Conservation (phyloP, 2,113 vertebrate species). For the Hippocampus mohnikei region DNA sequence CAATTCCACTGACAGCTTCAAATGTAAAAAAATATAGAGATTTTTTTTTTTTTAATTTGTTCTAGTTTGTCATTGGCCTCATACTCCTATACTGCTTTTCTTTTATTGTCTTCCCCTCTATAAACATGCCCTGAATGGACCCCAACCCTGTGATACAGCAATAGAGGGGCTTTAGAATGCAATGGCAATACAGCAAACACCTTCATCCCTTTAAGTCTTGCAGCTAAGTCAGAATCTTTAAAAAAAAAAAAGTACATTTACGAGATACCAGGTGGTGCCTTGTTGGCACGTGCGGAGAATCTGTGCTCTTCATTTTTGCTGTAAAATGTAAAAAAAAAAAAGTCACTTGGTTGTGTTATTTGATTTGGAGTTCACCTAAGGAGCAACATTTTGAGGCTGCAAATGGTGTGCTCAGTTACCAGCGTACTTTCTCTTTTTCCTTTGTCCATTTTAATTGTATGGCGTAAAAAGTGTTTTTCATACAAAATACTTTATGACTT, state of each 20-base stretch:
- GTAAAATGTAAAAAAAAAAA: constrained; percentile 5
- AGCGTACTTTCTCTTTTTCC: not conserved
- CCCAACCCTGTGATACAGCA: constrained; percentile 64
- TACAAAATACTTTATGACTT: not conserved
- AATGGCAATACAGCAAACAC: not conserved
- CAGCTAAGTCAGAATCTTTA: constrained; percentile 23
- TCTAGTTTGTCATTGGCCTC: constrained; percentile 24
- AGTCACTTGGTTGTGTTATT: constrained; percentile 54
- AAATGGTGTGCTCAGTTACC: not conserved
- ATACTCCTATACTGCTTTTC: constrained; percentile 43
- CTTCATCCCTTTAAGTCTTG: constrained; percentile 29
- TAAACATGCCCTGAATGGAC: constrained; percentile 40
- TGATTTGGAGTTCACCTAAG: not conserved
- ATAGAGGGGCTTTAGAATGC: constrained; percentile 45
- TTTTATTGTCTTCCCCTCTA: constrained; percentile 10
- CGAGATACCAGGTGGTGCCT: constrained; percentile 35
- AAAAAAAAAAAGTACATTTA: constrained; percentile 25
- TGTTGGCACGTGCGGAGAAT: constrained; percentile 13
- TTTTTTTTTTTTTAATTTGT: constrained; percentile 23
- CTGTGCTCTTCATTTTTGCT: constrained; percentile 46
- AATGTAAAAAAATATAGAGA: constrained; percentile 43
- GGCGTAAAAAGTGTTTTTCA: not conserved
- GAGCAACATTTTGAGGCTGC: not conserved
- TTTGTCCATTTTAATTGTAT: not conserved
- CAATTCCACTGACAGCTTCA: constrained; percentile 60